Evolutionary conservation across 2,797 vertebrate species (phyloP), one percentile per base, ranked within the genome.

Genomic region (Epinephelus awoara): DNA sequence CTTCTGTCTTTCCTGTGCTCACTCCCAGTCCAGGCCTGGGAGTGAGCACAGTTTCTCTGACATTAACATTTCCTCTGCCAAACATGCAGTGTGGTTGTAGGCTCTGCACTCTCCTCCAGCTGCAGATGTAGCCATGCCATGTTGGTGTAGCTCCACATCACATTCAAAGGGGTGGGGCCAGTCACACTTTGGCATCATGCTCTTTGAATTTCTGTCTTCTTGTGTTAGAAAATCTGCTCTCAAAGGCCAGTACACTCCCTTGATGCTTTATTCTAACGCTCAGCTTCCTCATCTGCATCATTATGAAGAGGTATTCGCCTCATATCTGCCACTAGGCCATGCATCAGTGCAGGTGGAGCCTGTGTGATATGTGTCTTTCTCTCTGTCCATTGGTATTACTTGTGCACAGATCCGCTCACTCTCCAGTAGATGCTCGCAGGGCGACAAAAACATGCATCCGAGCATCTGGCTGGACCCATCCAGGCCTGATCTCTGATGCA

Each of bases 151-250:
- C 62, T 76, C 69, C 74, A 80, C 72, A 89, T 91, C 87, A 82
- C 74, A 85, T 79, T 75, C 74, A 62, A 27, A 91, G 91, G 92
- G 93, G 93, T 91, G 92, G 87, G 93, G 92, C 83, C 81, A 83
- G 54, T 52, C 80, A 72, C 80, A 82, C 72, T 85, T 49, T 83
- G 63, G 81, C 74, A 80, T 86, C 61, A 63, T 82, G 61, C 34
- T 75, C 67, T 84, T 65, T 81, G 64, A 54, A 25, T 79, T 61
- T 79, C 44, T 75, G 57, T 61, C 62, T 40, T 19, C 34, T 65
- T 61, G 27, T 73, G 79, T 73, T 73, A 21, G 21, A 54, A n/a
- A 75, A 78, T n/a, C 18, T 62, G 74, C 6, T 61, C 27, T 62
- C 14, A 15, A 18, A 66, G 67, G 46, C 19, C 58, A n/a, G 69